These are phyloP conservation scores for Rutpela maculata DNA, from an alignment of 2,888 invertebrate species.

Conservation along the genomic window DNA sequence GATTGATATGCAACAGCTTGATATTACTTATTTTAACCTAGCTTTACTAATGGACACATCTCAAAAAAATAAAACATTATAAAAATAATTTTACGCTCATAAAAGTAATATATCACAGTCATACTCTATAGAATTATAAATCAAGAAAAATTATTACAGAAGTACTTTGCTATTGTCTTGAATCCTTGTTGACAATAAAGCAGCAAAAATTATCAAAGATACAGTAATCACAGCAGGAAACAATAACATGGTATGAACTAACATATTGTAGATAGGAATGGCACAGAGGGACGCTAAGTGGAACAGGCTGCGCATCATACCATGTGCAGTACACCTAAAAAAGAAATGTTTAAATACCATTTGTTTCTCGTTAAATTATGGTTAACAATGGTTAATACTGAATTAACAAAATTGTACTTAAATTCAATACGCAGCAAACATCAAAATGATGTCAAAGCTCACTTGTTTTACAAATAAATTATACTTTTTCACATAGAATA, in stretches of 20 bases:
- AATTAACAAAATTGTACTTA: no score
- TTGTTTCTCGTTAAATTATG: not conserved
- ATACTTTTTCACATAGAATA: no score
- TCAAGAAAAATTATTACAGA: slow-evolving; percentile 60
- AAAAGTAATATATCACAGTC: slow-evolving; percentile 55
- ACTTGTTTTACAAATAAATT: no score
- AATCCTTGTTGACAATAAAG: slow-evolving; percentile 69
- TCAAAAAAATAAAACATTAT: slow-evolving; percentile 38
- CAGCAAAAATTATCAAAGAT: slow-evolving; percentile 67
- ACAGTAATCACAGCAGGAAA: slow-evolving; percentile 71
- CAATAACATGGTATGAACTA: slow-evolving; percentile 69
- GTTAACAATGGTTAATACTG: no score
- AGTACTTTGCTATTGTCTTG: slow-evolving; percentile 73
- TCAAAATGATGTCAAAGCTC: no score
- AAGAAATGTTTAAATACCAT: slow-evolving; percentile 18
- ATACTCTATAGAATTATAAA: slow-evolving; percentile 42
- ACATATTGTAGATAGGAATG: slow-evolving; percentile 72
- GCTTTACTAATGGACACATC: slow-evolving; percentile 25
- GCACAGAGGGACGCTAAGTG: slow-evolving; percentile 76
- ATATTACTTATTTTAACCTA: slow-evolving; percentile 14
- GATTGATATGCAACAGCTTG: slow-evolving; percentile 54
- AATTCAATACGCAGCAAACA: no score
- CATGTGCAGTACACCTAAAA: slow-evolving; percentile 78
- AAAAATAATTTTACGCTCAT: slow-evolving; percentile 23
- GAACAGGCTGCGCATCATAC: slow-evolving; percentile 75